Evolutionary conservation across 2,888 invertebrate species (phyloP), one percentile per base, ranked within the genome.

Genomic region (Drosophila subquinaria): DNA sequence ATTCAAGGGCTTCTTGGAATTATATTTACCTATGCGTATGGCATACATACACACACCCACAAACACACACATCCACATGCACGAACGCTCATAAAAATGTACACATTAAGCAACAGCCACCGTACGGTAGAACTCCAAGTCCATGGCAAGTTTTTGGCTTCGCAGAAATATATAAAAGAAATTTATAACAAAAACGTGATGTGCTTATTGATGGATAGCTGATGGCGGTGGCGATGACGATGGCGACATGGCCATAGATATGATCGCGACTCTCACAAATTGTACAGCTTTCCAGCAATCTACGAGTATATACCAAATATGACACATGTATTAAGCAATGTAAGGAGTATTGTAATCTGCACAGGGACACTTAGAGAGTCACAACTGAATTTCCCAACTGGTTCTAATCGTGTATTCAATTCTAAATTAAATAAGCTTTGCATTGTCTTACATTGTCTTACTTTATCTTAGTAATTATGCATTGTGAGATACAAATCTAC

Each of bases 111-210:
- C 73, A 38, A 35, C 38, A 55, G 45, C 51, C 62, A 47, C 63
- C 65, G 51, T 27, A 61, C 61, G 47, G 38, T 36, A 45, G 10
- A 35, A 23, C 20, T 23, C 33, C 27, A 27, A 27, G 52, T 45
- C 20, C 63, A 69, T 15, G 47, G 47, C 17, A 59, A 53, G 57
- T 73, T 51, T 63, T 50, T 50, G 57, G 65, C 64, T 56, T 57
- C 65, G 59, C 45, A 64, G 76, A 81, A 86, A 76, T 73, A 80
- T 85, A 82, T 88, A 88, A 87, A 86, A 81, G 76, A 83, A 87
- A 88, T 86, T 86, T 88, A 87, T 86, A 88, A 87, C 87, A 76
- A 82, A 84, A 82, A 88, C 86, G 89, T 86, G 86, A 87, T 75
- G 68, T 80, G 89, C 79, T 86, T 86, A 86, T 86, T 86, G 86